Base-by-base conservation (phyloP, 2,797 vertebrate species). In the Pangasius sanitwongsei region DNA sequence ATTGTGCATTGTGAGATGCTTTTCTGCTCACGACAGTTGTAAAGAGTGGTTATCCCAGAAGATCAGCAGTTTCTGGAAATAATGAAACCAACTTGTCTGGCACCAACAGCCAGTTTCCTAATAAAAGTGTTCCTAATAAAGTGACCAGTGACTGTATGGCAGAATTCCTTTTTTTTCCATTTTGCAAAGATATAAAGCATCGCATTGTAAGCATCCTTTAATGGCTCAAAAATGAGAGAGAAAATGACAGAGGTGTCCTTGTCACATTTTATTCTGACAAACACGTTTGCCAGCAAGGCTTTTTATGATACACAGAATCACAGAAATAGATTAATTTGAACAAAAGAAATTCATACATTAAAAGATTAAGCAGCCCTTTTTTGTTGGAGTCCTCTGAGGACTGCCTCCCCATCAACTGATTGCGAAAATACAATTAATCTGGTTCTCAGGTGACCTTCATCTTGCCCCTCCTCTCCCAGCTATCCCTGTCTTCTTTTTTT, bases 361-460 rank as follows among this genome's bases (percentile, higher is more conserved):
- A 44, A 65, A 48, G 81, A 48, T 83, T 48, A 61, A 65, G 23
- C 37, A 48, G 57, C 11, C 28, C 15, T 65, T 84, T 83, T 23
- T 9, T 48, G 11, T 65, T 83, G 3, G 34, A 63, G 23, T 44
- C 67, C 41, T 83, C 59, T 65, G 37, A 23, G 82, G 61, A 50
- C 41, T 65, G 25, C 59, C 37, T 83, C 12, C 5, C 20, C 34
- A 82, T 65, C 61, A 65, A 83, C 5, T 59, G 48, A 81, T 59
- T 37, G 59, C 25, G 18, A 83, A 65, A 65, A 83, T 83, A 65
- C 41, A 65, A 65, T 83, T 83, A 83, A 48, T 83, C 81, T 48
- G 8, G 48, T 25, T 48, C 44, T 67, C 82, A 23, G 61, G 8
- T 50, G 82, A 65, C 82, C 82, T 83, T 83, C 25, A 9, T 44